Conservation (phyloP, 2,797 vertebrate species). For the Sparus aurata region DNA sequence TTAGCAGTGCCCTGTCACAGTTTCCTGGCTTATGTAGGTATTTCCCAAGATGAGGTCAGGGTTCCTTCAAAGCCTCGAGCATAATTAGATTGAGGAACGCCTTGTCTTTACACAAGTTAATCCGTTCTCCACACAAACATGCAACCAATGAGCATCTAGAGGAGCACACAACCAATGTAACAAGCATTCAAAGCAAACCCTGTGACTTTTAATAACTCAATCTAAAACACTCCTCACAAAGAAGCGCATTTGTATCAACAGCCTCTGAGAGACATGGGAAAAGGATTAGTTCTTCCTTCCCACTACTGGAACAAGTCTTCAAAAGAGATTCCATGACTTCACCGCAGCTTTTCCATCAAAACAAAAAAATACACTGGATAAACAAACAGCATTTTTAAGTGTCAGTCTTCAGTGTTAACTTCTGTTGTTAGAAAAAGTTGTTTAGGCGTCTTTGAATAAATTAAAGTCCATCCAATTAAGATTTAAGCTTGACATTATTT, state of each 20-base stretch:
- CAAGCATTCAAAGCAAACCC: slow-evolving; percentile 16
- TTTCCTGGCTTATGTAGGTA: slow-evolving; percentile 78
- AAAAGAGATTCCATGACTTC: slow-evolving; percentile 41
- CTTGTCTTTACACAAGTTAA: slow-evolving; percentile 61
- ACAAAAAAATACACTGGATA: slow-evolving; percentile 7
- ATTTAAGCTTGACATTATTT: background rate
- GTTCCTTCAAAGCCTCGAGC: slow-evolving; percentile 59
- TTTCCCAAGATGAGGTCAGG: slow-evolving; percentile 81
- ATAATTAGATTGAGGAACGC: slow-evolving; percentile 66
- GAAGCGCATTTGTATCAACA: slow-evolving; percentile 11
- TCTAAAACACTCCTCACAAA: slow-evolving; percentile 11
- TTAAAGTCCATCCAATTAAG: background rate
- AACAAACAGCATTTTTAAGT: slow-evolving; percentile 35
- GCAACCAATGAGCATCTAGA: slow-evolving; percentile 25
- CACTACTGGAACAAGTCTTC: slow-evolving; percentile 13
- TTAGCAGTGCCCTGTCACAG: slow-evolving; percentile 67
- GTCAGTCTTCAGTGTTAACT: background rate
- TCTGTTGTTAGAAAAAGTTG: slow-evolving; percentile 1
- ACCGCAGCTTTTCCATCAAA: slow-evolving; percentile 30
- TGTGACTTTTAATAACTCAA: slow-evolving; percentile 11
- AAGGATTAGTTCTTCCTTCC: slow-evolving; percentile 12
- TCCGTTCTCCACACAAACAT: slow-evolving; percentile 51
- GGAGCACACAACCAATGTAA: slow-evolving; percentile 10
- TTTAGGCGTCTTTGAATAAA: background rate
- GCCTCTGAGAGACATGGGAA: slow-evolving; percentile 36